Percentiles rank a stretch among this genome's conserved stretches.
Conservation (phyloP, 2,797 vertebrate species). For the Gastrophryne carolinensis region DNA sequence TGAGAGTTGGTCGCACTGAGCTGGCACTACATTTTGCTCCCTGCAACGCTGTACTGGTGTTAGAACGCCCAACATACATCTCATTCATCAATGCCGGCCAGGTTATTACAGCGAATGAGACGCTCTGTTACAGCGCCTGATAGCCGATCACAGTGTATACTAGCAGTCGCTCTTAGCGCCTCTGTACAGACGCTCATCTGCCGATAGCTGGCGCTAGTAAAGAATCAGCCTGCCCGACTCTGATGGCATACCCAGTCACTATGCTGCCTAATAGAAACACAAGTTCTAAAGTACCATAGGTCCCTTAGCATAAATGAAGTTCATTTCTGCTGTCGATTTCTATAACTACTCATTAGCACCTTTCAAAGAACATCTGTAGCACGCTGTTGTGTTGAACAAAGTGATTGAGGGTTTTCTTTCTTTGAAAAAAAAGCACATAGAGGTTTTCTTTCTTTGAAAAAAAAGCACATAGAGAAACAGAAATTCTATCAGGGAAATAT, state of each 20-base stretch:
- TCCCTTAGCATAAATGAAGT: neutral
- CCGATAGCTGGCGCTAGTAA: too few relatives aligned
- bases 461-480: constrained; percentile 12
- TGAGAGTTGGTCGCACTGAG: too few relatives aligned
- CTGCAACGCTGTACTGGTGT: too few relatives aligned
- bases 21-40: too few relatives aligned
- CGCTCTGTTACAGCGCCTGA: too few relatives aligned
- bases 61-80: too few relatives aligned
- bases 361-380: neutral
- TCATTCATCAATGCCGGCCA: too few relatives aligned
- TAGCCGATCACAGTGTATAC: too few relatives aligned
- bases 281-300: neutral
- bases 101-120: too few relatives aligned
- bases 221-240: too few relatives aligned
- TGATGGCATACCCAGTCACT: neutral
- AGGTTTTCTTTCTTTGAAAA: constrained; percentile 16
- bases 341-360: neutral
- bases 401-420: neutral
- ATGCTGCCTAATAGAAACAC: neutral
- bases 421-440: neutral
- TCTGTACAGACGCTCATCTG: too few relatives aligned
- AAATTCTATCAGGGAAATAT: constrained; percentile 38
- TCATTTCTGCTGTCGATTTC: neutral
- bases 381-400: neutral
- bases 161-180: too few relatives aligned